These are phyloP conservation scores for Misgurnus anguillicaudatus DNA, from an alignment of 2,113 vertebrate genomes.

Conservation along the genomic window DNA sequence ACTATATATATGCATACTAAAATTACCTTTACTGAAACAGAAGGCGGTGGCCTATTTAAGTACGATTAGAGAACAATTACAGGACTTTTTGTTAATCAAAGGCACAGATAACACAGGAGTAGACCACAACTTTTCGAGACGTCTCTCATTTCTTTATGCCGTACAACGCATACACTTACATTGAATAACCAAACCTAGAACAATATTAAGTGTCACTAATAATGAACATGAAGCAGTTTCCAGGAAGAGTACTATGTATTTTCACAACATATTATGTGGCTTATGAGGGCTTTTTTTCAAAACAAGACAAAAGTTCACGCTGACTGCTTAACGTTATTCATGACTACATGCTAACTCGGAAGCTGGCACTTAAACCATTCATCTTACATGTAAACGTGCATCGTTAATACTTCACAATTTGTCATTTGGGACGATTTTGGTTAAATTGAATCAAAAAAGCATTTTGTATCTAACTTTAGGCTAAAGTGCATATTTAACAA, in stretches of 20 bases:
- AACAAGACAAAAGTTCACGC: constrained; percentile 36
- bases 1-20: constrained; percentile 19
- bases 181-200: not conserved
- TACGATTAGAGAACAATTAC: not conserved
- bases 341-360: constrained; percentile 32
- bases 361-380: constrained; percentile 16
- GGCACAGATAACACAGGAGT: constrained; percentile 68
- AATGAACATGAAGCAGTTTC: not conserved
- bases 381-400: constrained; percentile 45
- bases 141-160: not conserved
- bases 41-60: constrained; percentile 51
- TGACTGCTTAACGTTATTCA: constrained; percentile 6
- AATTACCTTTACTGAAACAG: constrained; percentile 48
- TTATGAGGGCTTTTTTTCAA: not conserved
- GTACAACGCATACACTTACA: not conserved
- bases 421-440: constrained; percentile 3
- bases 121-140: constrained; percentile 44
- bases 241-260: not conserved
- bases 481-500: constrained; percentile 54
- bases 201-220: not conserved
- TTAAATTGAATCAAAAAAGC: constrained; percentile 21
- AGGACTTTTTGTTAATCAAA: constrained; percentile 56
- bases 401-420: not conserved
- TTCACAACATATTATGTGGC: not conserved
- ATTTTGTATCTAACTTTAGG: constrained; percentile 23